Percentiles rank a stretch among this genome's conserved stretches.
Evolutionary conservation across 2,888 invertebrate genomes (phyloP).

Genomic region (Hypsopygia costalis): DNA sequence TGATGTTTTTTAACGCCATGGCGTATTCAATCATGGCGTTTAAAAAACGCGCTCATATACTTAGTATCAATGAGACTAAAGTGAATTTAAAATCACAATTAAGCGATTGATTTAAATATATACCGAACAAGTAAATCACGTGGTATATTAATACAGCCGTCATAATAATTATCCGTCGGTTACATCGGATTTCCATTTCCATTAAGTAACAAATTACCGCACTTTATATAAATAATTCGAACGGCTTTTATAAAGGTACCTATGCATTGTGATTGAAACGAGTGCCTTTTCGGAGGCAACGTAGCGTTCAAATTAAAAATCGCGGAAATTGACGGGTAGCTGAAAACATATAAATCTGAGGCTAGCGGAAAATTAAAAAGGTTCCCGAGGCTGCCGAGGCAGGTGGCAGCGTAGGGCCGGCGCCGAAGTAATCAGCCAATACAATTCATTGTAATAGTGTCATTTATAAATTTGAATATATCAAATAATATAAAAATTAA

Average conservation of each 20-base stretch:
- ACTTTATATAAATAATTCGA: conserved; percentile 18
- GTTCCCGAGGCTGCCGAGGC: conserved; percentile 49
- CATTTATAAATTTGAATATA: not conserved
- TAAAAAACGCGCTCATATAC: too few relatives aligned
- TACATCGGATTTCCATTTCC: conserved; percentile 1
- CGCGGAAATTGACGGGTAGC: conserved; percentile 65
- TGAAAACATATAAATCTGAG: conserved; percentile 73
- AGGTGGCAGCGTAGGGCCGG: conserved; percentile 28
- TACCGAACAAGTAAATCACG: too few relatives aligned
- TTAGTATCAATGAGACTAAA: too few relatives aligned
- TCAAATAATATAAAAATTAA: not conserved
- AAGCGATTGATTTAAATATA: too few relatives aligned
- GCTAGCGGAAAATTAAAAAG: conserved; percentile 77
- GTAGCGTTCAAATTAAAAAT: conserved; percentile 69
- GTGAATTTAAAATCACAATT: too few relatives aligned
- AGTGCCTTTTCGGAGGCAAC: conserved; percentile 48
- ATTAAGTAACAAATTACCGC: conserved; percentile 5
- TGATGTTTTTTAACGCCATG: too few relatives aligned
- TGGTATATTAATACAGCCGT: too few relatives aligned
- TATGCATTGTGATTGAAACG: conserved; percentile 45
- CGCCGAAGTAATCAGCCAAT: conserved; percentile 46
- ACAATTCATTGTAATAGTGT: conserved; percentile 29
- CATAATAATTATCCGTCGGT: not conserved
- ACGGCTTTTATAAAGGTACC: conserved; percentile 30
- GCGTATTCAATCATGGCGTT: too few relatives aligned